A percentile compares a stretch with the other conserved stretches of the same genome.
Evolutionary conservation across 2,113 vertebrate species (phyloP).

Genomic region (Myrmophylax atrothorax): DNA sequence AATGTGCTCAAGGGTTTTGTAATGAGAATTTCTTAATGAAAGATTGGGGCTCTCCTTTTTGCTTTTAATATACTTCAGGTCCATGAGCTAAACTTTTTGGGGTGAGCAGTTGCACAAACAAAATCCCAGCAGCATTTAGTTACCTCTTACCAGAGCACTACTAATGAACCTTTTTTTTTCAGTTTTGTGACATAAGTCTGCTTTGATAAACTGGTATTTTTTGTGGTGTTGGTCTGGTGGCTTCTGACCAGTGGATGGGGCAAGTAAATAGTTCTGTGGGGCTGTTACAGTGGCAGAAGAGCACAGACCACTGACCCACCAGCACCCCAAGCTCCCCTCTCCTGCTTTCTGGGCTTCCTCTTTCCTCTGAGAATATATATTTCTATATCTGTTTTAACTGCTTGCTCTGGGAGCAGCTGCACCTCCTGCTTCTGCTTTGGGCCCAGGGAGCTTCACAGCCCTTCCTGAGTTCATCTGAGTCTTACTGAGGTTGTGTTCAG

Average conservation of each 20-base stretch:
- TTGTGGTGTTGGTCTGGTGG: background rate
- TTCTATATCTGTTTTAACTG: rapidly evolving
- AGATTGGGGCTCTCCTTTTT: background rate
- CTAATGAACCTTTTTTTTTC: background rate
- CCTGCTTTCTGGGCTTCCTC: background rate
- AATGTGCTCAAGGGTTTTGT: background rate
- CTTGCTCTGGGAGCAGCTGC: background rate
- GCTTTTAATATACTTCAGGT: background rate
- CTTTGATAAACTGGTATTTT: background rate
- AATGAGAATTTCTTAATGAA: background rate
- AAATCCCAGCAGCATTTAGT: background rate
- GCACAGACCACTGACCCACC: background rate
- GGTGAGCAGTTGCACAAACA: background rate
- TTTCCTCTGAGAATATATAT: background rate
- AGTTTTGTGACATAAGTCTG: background rate
- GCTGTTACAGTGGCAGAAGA: background rate
- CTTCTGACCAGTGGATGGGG: background rate
- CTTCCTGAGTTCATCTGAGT: background rate
- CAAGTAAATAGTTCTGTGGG: background rate
- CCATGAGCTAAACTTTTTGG: background rate
- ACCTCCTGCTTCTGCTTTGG: background rate
- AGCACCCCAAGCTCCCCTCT: background rate
- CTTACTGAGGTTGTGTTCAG: rapidly evolving
- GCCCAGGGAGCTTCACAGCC: background rate
- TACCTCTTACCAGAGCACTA: background rate